Conservation (phyloP, 2,888 invertebrate genomes). For the Nephrotoma guestfalica region DNA sequence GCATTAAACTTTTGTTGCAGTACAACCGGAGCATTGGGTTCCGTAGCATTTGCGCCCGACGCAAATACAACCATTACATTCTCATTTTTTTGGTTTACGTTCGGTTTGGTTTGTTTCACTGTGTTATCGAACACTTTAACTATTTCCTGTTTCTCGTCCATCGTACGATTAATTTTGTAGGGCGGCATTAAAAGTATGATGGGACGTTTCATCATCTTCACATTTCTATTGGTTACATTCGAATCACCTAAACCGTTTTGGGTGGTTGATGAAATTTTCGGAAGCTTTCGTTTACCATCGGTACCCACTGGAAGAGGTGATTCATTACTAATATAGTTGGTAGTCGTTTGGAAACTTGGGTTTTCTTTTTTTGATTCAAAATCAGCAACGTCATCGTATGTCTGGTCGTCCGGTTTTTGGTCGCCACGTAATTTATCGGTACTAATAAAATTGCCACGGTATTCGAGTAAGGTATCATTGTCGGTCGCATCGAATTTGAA, state of each 20-base stretch:
- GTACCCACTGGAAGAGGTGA: neutral
- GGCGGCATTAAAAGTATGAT: neutral
- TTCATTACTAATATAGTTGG: neutral
- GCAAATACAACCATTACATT: neutral
- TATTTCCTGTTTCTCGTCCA: neutral
- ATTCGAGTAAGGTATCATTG: neutral
- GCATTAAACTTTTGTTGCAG: neutral
- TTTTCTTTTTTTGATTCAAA: neutral
- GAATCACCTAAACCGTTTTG: neutral
- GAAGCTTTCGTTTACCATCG: neutral
- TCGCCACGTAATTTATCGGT: neutral
- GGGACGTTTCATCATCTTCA: neutral
- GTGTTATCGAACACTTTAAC: neutral
- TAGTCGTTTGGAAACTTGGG: neutral
- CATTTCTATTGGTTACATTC: neutral
- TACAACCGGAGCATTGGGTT: neutral
- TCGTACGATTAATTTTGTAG: neutral
- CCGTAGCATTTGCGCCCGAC: neutral
- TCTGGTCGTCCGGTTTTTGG: neutral
- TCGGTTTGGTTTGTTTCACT: neutral
- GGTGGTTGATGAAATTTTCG: neutral
- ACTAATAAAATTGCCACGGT: neutral
- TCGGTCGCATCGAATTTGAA: neutral
- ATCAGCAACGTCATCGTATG: neutral
- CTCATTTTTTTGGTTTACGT: neutral